Evolutionary conservation across 2,797 vertebrate genomes (phyloP), one percentile per base, ranked within the genome.

Genomic region (Cichlasoma orientale): DNA sequence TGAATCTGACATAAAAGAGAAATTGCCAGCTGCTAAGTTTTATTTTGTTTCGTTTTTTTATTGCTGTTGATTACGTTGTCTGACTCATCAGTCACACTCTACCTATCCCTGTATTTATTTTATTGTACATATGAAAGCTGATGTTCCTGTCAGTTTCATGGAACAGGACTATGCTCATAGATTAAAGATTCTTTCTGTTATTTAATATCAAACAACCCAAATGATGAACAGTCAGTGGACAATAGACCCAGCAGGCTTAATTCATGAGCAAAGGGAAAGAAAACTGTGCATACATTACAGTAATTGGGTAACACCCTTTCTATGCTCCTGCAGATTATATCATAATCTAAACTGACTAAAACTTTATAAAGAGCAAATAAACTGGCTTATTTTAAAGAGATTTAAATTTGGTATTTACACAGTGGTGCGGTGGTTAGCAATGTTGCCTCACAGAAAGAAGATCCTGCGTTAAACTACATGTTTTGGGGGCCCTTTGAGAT

Each of bases 1-100:
- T 85, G 73, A 90, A 56, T 86, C 53, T 27, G 63, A 85, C 27
- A 82, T 47, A 58, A 72, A 82, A 72, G 72, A 85, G 41, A 78
- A 87, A 88, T 79, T 31, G 61, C 54, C 4, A 3, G 23, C 79
- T 85, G 80, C 61, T 78, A 72, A 59, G 72, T 2, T 27, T 27
- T 27, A 4, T 27, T 27, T 3, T 3, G n/a, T n/a, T n/a, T n/a
- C n/a, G n/a, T n/a, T 3, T 27, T 27, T 27, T 27, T 27, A 27
- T 27, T 27, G 27, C 27, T 27, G 27, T 53, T 78, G 72, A 78
- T 69, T 80, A 63, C 3, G 10, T 54, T 29, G 31, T 21, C 50
- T 53, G 53, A 68, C 61, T 87, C 69, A 78, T 81, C 75, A 55
- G 76, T 77, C 56, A 72, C 72, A 72, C 55, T 74, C 21, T 38